Evolutionary conservation across 2,113 vertebrate species (phyloP), one percentile per base, ranked within the genome.

Genomic region (Indicator maculatus): DNA sequence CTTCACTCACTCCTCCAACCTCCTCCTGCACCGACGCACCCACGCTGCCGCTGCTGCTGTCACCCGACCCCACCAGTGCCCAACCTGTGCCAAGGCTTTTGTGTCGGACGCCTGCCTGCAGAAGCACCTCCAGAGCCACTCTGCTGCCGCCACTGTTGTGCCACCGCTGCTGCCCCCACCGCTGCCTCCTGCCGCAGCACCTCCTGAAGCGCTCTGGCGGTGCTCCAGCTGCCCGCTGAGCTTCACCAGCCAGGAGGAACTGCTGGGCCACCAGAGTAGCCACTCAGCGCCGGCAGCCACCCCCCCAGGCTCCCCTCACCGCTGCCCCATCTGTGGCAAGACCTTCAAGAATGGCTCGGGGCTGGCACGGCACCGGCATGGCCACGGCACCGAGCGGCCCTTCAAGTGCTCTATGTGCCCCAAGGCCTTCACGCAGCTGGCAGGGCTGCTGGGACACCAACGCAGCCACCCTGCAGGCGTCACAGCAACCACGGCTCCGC

Each of bases 331-430:
- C 95, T 99, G 98, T 27, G 97, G 94, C 78, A 99, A 98, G 96
- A 97, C 93, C 82, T 99, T 99, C 96, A 99, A 98, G 93, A 98
- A 97, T 83, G 97, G 96, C 52, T 98, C 96, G 11, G 98, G 98
- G 53, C 97, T 99, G 82, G 98, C 97, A 20, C 97, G 98, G 94
- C 98, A 99, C 74, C 96, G 98, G 74, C 98, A 95, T 7, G 90
- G 89, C 16, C 98, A 98, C 66, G 93, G 97, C 24, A 97, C 97
- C 16, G 98, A 98, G 38, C 98, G 98, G 92, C 91, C 95, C 18
- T 99, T 98, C 97, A 98, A 98, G 95, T 99, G 98, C 90, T 93
- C 98, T 0, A 93, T 98, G 41, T 99, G 98, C 30, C 98, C 98
- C 86, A 98, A 98, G 86, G 98, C 98, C 73, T 99, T 98, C 87